Evolutionary conservation across 2,113 vertebrate species (phyloP).

Genomic region (Microcebus jonahi): DNA sequence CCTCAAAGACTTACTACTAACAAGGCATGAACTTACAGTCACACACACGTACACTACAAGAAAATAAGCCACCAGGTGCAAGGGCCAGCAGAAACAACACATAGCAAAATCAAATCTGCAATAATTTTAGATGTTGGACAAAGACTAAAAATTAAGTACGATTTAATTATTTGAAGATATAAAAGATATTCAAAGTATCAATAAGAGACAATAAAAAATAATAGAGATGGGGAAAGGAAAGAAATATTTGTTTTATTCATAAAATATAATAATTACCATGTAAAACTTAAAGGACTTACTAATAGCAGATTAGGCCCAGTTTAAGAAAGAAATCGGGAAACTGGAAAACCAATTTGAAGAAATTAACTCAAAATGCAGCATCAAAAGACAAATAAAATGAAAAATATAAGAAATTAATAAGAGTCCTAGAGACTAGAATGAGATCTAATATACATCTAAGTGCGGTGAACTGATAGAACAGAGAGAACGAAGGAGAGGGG

Average conservation of each 20-base stretch:
- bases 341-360: constrained; percentile 49
- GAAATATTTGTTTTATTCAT: not conserved
- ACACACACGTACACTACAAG: not conserved
- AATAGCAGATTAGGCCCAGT: not conserved
- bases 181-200: not conserved
- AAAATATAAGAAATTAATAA: not conserved
- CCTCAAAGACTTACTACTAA: not conserved
- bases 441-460: not conserved
- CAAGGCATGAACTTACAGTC: not conserved
- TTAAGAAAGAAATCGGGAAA: constrained; percentile 17
- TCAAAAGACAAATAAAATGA: not conserved
- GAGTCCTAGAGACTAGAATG: not conserved
- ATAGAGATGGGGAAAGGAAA: not conserved
- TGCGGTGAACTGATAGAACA: not conserved
- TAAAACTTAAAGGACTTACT: not conserved
- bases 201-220: constrained; percentile 1
- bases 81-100: not conserved
- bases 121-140: not conserved
- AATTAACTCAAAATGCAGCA: not conserved
- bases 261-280: not conserved
- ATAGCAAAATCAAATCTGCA: not conserved
- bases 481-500: not conserved
- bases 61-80: not conserved
- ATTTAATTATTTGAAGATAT: constrained; percentile 28
- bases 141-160: not conserved